Percentiles rank a stretch among this genome's conserved stretches.
Evolutionary conservation across 2,888 invertebrate genomes (phyloP).

Genomic region (Schrankia costaestrigalis): DNA sequence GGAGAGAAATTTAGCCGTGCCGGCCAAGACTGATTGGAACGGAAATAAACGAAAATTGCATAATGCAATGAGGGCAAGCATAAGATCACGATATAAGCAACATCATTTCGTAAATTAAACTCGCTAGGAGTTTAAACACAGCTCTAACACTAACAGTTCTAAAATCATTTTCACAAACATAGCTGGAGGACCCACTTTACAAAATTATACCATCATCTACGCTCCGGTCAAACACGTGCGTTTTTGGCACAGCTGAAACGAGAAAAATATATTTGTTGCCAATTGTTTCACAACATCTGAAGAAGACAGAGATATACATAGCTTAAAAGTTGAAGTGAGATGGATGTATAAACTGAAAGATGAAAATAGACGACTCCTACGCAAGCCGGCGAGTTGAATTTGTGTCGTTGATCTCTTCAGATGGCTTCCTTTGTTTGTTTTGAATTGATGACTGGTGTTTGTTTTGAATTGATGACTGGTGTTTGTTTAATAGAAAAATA

Average conservation of each 20-base stretch:
- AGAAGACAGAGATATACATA: constrained; percentile 38
- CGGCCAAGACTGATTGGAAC: no score
- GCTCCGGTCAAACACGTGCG: constrained; percentile 63
- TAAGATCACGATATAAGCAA: no score
- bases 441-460: no score
- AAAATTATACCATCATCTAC: constrained; percentile 33
- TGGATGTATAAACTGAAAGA: constrained; percentile 49
- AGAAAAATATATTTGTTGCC: constrained; percentile 62
- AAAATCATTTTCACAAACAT: constrained; percentile 9
- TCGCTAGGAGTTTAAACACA: no score
- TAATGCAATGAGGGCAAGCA: no score
- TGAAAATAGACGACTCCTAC: constrained; percentile 75
- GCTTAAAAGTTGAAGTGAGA: constrained; percentile 37
- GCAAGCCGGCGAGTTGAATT: constrained; percentile 54
- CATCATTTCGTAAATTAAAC: no score
- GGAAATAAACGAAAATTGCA: no score
- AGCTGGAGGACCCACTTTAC: constrained; percentile 13
- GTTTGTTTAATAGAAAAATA: constrained; percentile 18
- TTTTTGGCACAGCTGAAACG: constrained; percentile 59
- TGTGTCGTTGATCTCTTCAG: constrained; percentile 74
- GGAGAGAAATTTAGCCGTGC: no score
- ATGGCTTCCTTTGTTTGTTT: constrained; percentile 50
- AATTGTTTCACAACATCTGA: constrained; percentile 69
- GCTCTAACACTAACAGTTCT: constrained; percentile 14
- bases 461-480: no score